These are phyloP conservation scores for Protosalanx chinensis DNA, from an alignment of 2,797 vertebrate species.

Conservation along the genomic window DNA sequence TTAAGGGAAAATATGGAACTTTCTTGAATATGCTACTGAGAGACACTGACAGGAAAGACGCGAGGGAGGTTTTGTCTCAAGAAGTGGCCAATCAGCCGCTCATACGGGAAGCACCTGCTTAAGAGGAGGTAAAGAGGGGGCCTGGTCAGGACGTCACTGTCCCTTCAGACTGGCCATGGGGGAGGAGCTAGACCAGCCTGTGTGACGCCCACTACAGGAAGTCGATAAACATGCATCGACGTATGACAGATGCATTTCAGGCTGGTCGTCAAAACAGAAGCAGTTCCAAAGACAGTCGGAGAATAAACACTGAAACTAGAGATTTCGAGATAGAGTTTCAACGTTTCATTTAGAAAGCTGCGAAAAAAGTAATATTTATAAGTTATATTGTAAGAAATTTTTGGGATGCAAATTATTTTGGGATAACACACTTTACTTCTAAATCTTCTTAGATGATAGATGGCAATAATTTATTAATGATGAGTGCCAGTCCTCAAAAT, in stretches of 20 bases:
- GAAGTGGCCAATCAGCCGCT: not conserved
- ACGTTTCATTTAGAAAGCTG: not conserved
- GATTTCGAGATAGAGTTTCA: not conserved
- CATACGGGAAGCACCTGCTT: too few species aligned
- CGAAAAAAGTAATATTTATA: too few species aligned
- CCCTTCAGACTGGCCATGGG: slow-evolving; percentile 9
- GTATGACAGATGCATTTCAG: not conserved
- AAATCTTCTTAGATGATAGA: not conserved
- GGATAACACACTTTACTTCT: not conserved
- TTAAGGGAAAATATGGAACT: slow-evolving; percentile 28
- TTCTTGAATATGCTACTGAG: slow-evolving; percentile 26
- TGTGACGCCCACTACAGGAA: not conserved
- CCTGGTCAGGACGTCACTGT: slow-evolving; percentile 31
- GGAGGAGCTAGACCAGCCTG: slow-evolving; percentile 19
- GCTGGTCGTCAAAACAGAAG: not conserved
- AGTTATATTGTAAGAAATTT: not conserved
- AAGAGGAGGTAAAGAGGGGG: slow-evolving; percentile 23
- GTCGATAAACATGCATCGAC: not conserved
- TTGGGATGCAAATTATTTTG: not conserved
- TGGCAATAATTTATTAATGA: too few species aligned
- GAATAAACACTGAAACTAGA: not conserved
- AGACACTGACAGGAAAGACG: not conserved
- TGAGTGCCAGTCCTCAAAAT: not conserved
- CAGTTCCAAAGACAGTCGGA: not conserved
- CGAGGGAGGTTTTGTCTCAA: slow-evolving; percentile 17